Base-by-base conservation (phyloP, 2,888 invertebrate genomes). In the Lepidochitona cinerea region DNA sequence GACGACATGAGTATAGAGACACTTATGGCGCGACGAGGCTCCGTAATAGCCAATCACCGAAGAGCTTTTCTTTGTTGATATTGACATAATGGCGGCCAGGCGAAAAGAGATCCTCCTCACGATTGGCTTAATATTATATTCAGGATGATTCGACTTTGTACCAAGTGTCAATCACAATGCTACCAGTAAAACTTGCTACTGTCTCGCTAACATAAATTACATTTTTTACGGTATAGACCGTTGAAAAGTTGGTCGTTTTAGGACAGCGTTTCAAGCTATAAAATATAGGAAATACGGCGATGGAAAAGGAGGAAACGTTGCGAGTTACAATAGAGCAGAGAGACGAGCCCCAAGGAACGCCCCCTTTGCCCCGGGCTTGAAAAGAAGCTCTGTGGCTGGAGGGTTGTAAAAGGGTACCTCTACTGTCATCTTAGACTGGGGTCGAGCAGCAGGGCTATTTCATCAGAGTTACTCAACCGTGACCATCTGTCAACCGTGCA, bases 41-140 rank as follows among this genome's bases (percentile, higher is more conserved):
- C 77, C 80, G 79, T 78, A 82, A 78, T 75, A 75, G 81, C 84
- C 84, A 84, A 84, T 84, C 83, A 82, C n/a, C 72, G 67, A 71
- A 68, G 72, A 77, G 75, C 75, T 80, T 78, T 78, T 78, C 82
- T 78, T 80, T 82, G 82, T 80, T 80, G 81, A 81, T 81, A 81
- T 81, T 81, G 81, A 81, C 82, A 83, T 80, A 79, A 83, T 79
- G 78, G 75, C 78, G 79, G 79, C 79, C 73, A 64, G 70, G 71
- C 77, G 72, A 52, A n/a, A n/a, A 37, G 71, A 68, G 70, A 75
- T 73, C 72, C 64, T 71, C 67, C 53, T 77, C 72, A 75, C 74
- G 75, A 79, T 81, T 78, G 81, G 78, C 66, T 67, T 36, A 53
- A 52, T 67, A 59, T 35, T 64, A 64, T 69, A 70, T 66, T 53